These are phyloP conservation scores for Solenopsis invicta DNA, from an alignment of 1,140 invertebrate species.

Conservation along the genomic window DNA sequence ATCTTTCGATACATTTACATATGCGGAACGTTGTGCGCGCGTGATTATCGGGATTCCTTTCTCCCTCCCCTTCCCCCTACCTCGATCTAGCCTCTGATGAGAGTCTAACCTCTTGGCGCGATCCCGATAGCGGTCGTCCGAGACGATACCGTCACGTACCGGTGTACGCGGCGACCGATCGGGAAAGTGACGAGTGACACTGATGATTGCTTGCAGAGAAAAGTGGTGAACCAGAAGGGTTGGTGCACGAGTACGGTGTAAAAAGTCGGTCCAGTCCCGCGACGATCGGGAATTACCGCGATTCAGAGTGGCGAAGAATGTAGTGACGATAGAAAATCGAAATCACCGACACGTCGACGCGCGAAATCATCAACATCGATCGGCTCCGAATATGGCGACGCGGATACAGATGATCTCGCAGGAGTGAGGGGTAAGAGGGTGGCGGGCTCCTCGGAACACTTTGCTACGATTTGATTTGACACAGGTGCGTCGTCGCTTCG, in stretches of 20 bases:
- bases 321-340: conserved; percentile 42
- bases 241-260: conserved; percentile 41
- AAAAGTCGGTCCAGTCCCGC: neutral
- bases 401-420: neutral
- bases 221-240: conserved; percentile 49
- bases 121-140: conserved; percentile 48
- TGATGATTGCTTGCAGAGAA: conserved; percentile 57
- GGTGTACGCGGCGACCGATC: conserved; percentile 14
- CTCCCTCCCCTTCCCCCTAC: neutral
- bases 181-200: conserved; percentile 60
- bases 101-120: neutral
- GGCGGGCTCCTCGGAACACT: neutral
- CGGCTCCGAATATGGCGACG: conserved; percentile 1
- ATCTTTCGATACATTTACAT: conserved; percentile 40
- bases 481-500: no score
- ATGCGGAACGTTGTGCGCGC: conserved; percentile 64
- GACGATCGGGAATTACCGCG: neutral
- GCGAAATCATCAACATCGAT: neutral
- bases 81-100: neutral
- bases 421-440: conserved; percentile 3
- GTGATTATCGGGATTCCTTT: conserved; percentile 27
- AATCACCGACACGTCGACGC: neutral
- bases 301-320: conserved; percentile 27
- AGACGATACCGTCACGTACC: conserved; percentile 21
- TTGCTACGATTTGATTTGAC: no score